Conservation (phyloP, 2,113 vertebrate species). For the Myotis yumanensis region DNA sequence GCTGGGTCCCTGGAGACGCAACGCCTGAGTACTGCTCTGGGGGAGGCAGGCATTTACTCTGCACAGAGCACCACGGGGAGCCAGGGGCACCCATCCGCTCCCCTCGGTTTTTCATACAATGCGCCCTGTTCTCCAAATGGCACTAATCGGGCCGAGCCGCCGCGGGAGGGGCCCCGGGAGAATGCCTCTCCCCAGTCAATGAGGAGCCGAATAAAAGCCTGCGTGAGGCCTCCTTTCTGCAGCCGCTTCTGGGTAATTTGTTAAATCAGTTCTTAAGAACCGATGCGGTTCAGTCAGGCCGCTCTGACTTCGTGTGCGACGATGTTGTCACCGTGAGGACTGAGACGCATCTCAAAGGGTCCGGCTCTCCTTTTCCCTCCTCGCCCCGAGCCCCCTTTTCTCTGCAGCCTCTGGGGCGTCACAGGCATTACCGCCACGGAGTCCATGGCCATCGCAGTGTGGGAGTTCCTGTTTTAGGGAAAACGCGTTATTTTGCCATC, state of each 20-base stretch:
- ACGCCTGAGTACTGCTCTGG: too few relatives aligned
- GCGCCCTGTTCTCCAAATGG: not conserved
- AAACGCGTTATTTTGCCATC: not conserved
- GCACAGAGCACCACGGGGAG: not conserved
- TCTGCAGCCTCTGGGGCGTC: not conserved
- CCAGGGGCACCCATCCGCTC: not conserved
- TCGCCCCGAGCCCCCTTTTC: not conserved
- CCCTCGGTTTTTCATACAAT: conserved; percentile 26
- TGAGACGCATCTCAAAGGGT: not conserved
- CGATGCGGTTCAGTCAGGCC: conserved; percentile 31
- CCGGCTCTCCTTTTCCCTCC: not conserved
- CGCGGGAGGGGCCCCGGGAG: not conserved
- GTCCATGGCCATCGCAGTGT: accelerated
- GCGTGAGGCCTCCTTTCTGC: conserved; percentile 38
- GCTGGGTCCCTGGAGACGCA: too few relatives aligned
- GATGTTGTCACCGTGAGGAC: not conserved
- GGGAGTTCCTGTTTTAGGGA: not conserved
- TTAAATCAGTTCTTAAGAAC: conserved; percentile 44
- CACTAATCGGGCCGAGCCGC: not conserved
- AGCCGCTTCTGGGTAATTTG: conserved; percentile 8
- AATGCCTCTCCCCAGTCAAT: not conserved
- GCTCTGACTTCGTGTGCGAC: conserved; percentile 23
- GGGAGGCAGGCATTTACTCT: not conserved
- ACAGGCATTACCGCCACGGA: accelerated
- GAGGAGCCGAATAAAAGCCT: conserved; percentile 6